Conservation (phyloP, 2,888 invertebrate genomes). For the Balanococcus diminutus region DNA sequence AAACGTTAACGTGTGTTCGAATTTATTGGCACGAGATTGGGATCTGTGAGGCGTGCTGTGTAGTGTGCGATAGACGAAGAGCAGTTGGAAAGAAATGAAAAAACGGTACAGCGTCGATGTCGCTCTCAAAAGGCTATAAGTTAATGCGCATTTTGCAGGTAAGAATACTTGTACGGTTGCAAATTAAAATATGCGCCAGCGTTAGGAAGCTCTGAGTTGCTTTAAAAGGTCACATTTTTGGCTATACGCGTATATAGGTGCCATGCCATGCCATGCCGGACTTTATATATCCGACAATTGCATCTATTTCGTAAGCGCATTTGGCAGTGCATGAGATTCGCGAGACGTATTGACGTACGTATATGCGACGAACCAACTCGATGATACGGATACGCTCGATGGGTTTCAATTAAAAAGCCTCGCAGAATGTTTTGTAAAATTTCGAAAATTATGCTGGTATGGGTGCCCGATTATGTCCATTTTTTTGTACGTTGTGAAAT, state of each 20-base stretch:
- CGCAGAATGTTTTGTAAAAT: too few species aligned
- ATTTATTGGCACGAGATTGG: neutral
- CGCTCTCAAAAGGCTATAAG: neutral
- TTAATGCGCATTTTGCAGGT: neutral
- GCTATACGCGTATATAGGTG: conserved; percentile 38
- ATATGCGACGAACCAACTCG: neutral
- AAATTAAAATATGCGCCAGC: conserved; percentile 39
- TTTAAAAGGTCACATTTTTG: conserved; percentile 49
- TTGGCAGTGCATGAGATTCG: conserved; percentile 29
- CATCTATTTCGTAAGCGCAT: conserved; percentile 40
- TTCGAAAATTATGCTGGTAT: too few species aligned
- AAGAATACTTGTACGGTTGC: conserved; percentile 44
- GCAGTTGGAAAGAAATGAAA: too few species aligned
- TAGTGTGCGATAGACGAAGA: neutral
- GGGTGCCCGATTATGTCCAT: too few species aligned
- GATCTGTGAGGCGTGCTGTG: neutral
- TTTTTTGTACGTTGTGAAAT: too few species aligned
- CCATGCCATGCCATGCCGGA: too few species aligned
- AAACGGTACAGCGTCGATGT: neutral
- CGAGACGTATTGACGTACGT: neutral
- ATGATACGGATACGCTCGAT: neutral
- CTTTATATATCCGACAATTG: conserved; percentile 29
- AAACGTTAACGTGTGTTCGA: neutral
- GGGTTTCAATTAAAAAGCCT: neutral
- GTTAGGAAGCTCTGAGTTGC: neutral